These are phyloP conservation scores for Brachymystax lenok DNA, from an alignment of 2,797 vertebrate genomes.

Conservation along the genomic window DNA sequence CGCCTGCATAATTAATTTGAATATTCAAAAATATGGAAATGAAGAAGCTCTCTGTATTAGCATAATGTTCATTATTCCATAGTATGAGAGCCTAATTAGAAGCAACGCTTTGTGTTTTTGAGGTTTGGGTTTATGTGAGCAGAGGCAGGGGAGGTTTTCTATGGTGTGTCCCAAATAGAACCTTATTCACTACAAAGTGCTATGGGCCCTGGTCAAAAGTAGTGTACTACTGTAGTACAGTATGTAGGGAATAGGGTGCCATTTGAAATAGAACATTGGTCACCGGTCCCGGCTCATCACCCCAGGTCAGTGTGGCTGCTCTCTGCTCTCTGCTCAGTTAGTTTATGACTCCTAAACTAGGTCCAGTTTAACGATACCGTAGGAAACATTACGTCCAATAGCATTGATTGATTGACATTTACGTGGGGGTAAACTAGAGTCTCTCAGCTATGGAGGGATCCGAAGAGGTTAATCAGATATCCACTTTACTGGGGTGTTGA, in stretches of 20 bases:
- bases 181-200: not conserved
- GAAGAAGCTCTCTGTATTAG: slow-evolving; percentile 90
- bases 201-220: not conserved
- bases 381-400: slow-evolving; percentile 17
- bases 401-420: not conserved
- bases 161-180: not conserved
- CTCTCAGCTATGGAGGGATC: too few species aligned
- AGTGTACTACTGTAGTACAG: not conserved
- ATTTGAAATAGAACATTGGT: slow-evolving; percentile 19
- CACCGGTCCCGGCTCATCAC: slow-evolving; percentile 52
- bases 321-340: slow-evolving; percentile 41
- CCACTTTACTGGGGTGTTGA: too few species aligned
- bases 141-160: slow-evolving; percentile 21
- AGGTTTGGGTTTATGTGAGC: slow-evolving; percentile 40
- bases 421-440: too few species aligned
- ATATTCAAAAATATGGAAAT: slow-evolving; percentile 99
- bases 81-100: slow-evolving; percentile 92
- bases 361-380: slow-evolving; percentile 3
- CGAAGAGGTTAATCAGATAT: too few species aligned
- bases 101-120: slow-evolving; percentile 84
- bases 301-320: slow-evolving; percentile 44
- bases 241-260: not conserved
- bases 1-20: slow-evolving; percentile 98
- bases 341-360: slow-evolving; percentile 35
- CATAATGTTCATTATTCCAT: slow-evolving; percentile 93